Evolutionary conservation across 2,797 vertebrate species (phyloP).

Genomic region (Enteromius anoplus): DNA sequence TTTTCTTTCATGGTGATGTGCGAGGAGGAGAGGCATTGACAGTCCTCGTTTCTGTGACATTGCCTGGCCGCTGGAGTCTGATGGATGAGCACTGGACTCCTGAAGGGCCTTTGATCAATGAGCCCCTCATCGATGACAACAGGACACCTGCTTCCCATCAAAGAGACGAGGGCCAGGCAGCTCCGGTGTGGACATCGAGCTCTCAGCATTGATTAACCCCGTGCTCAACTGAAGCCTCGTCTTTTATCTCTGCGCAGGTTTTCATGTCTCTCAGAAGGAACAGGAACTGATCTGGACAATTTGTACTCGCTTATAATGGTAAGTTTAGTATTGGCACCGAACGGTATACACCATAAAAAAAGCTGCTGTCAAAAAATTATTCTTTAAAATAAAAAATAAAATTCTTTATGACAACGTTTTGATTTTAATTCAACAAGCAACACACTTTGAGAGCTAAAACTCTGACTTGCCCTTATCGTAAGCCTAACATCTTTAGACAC

Average conservation of each 20-base stretch:
- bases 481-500: constrained; percentile 50
- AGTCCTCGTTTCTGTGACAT: constrained; percentile 54
- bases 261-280: constrained; percentile 10
- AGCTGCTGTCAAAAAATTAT: neutral
- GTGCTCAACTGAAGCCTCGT: constrained; percentile 24
- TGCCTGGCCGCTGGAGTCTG: constrained; percentile 51
- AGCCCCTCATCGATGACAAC: constrained; percentile 61
- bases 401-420: constrained; percentile 22
- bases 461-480: constrained; percentile 53
- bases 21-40: constrained; percentile 50
- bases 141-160: constrained; percentile 65
- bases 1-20: constrained; percentile 53
- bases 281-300: constrained; percentile 7
- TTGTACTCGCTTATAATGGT: neutral
- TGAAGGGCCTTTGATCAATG: constrained; percentile 63
- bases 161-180: constrained; percentile 42
- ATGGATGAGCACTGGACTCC: constrained; percentile 55
- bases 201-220: constrained; percentile 56
- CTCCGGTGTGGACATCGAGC: constrained; percentile 44
- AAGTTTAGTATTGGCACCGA: neutral
- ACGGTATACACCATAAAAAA: neutral
- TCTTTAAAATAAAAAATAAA: no score
- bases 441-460: constrained; percentile 24
- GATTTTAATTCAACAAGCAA: constrained; percentile 29
- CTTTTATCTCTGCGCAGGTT: constrained; percentile 41